Conservation (phyloP, 30 jellyfish, hydroid and myxozoan genomes). For the Hydra vulgaris region DNA sequence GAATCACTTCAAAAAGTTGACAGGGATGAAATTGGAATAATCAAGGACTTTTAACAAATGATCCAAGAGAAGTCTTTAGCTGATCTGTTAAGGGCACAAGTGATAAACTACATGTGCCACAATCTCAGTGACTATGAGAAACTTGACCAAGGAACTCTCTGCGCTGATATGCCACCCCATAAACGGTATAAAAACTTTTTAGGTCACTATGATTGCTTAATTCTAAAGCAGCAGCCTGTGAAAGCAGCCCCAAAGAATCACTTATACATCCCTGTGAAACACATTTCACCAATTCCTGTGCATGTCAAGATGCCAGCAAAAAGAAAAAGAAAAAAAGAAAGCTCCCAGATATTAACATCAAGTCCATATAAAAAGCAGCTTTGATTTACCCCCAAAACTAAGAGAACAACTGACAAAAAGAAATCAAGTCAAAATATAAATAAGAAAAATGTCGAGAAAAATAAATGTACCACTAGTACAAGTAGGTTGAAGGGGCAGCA, state of each 20-base stretch:
- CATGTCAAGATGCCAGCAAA: too few relatives aligned
- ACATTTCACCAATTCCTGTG: too few relatives aligned
- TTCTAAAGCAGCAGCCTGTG: background rate
- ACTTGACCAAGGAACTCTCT: background rate
- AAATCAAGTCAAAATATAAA: too few relatives aligned
- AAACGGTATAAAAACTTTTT: background rate
- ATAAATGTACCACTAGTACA: too few relatives aligned
- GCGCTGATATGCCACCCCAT: background rate
- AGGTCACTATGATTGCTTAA: background rate
- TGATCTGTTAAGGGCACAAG: background rate
- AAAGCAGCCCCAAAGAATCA: background rate
- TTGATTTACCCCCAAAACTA: too few relatives aligned
- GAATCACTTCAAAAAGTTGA: background rate
- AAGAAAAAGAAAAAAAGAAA: too few relatives aligned
- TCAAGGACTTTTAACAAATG: background rate
- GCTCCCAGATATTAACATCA: too few relatives aligned
- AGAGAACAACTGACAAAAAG: too few relatives aligned
- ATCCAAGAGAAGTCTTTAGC: background rate
- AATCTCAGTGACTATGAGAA: background rate
- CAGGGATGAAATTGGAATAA: background rate
- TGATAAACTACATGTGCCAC: background rate
- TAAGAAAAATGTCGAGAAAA: too few relatives aligned
- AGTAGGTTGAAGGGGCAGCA: too few relatives aligned
- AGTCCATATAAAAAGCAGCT: too few relatives aligned
- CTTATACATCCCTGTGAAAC: too few relatives aligned